phyloP scores from a whole-genome alignment of 2,888 invertebrate species.

The Polymixis lichenea region DNA sequence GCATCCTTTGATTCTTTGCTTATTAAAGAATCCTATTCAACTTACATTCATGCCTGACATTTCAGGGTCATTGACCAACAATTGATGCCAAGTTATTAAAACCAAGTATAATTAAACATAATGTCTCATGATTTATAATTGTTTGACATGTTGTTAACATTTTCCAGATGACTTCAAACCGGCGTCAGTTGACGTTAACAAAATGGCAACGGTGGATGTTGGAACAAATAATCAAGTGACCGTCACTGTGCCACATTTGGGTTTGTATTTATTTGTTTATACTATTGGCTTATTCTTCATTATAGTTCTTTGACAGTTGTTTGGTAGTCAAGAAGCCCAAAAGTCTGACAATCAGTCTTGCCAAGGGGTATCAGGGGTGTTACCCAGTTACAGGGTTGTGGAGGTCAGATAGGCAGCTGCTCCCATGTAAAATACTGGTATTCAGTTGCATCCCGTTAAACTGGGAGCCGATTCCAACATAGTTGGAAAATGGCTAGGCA shows the following conservation, averaged over 20 bases:
- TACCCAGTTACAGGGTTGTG: not conserved
- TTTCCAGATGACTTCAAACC: conserved; percentile 99
- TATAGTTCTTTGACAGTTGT: not conserved
- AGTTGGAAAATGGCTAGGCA: not conserved
- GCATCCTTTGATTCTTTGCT: conserved; percentile 12
- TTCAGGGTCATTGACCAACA: conserved; percentile 21
- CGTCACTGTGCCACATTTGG: conserved; percentile 97
- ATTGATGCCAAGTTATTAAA: not conserved
- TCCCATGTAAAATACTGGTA: not conserved
- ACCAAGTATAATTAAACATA: conserved; percentile 7
- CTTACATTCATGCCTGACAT: conserved; percentile 2
- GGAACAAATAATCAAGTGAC: conserved; percentile 97
- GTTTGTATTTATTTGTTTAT: conserved; percentile 81
- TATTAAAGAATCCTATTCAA: conserved; percentile 17
- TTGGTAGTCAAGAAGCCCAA: not conserved
- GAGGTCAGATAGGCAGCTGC: not conserved
- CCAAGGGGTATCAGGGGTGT: not conserved
- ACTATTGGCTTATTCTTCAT: not conserved
- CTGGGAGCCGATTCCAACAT: not conserved
- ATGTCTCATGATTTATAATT: not conserved
- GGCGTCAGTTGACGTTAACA: conserved; percentile 98
- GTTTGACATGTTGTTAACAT: not conserved
- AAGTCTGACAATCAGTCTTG: not conserved
- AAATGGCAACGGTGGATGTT: conserved; percentile 97
- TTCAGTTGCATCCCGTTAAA: not conserved